Conservation (phyloP, 2,888 invertebrate species). For the Ariolimax columbianus region DNA sequence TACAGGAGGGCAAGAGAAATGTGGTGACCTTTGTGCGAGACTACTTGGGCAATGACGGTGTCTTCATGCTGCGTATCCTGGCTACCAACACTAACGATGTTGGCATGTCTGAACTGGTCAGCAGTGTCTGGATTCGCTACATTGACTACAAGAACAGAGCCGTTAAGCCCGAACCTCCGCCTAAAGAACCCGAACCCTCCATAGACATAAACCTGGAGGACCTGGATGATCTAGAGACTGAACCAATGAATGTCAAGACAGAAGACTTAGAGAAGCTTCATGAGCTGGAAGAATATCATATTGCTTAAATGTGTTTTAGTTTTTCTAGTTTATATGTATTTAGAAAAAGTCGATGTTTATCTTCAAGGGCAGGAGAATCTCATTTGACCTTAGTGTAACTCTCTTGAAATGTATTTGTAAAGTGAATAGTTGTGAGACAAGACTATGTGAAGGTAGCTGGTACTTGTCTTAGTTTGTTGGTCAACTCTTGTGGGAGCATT, state of each 20-base stretch:
- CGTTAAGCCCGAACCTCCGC: neutral
- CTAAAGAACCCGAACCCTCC: conserved; percentile 22
- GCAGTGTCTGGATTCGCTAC: conserved; percentile 50
- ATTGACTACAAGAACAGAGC: conserved; percentile 35
- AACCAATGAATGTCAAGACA: neutral
- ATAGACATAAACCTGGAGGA: conserved; percentile 11
- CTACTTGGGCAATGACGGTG: conserved; percentile 54
- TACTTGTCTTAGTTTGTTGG: too few relatives aligned
- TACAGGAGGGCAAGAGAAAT: conserved; percentile 45
- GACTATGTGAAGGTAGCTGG: too few relatives aligned
- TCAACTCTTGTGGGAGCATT: too few relatives aligned
- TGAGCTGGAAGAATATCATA: conserved; percentile 18
- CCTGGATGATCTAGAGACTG: conserved; percentile 27
- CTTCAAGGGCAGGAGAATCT: too few relatives aligned
- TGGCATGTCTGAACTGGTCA: conserved; percentile 50
- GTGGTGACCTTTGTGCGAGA: conserved; percentile 51
- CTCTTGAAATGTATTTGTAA: too few relatives aligned
- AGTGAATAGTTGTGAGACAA: too few relatives aligned
- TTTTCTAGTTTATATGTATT: neutral
- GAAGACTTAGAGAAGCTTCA: neutral
- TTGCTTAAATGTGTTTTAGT: neutral
- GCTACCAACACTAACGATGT: conserved; percentile 55
- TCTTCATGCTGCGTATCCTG: conserved; percentile 54
- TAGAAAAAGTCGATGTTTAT: too few relatives aligned
- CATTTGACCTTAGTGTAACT: too few relatives aligned